Conservation (phyloP, 2,797 vertebrate genomes). For the Fringilla coelebs region DNA sequence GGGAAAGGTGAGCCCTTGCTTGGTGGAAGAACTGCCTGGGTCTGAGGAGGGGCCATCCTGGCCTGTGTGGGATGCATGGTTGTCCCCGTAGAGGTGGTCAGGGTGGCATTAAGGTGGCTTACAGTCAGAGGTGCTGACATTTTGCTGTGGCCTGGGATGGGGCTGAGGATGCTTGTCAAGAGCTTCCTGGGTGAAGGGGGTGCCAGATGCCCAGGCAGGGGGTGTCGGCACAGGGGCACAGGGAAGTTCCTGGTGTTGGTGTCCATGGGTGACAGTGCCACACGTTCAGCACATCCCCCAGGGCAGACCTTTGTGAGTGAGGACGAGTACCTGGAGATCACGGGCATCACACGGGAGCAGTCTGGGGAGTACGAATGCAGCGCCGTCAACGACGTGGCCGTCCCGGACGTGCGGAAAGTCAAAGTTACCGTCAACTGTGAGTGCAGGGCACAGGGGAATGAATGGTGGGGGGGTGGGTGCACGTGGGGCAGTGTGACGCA, state of each 20-base stretch:
- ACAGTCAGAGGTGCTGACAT: background rate
- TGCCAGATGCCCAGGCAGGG: background rate
- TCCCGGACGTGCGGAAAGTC: constrained; percentile 86
- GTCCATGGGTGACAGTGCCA: background rate
- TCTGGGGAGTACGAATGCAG: constrained; percentile 95
- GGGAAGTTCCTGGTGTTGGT: background rate
- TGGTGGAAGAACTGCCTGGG: rapidly evolving
- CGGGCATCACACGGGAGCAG: constrained; percentile 90
- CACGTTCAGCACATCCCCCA: constrained; percentile 7
- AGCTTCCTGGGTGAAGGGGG: background rate
- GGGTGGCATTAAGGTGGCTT: rapidly evolving
- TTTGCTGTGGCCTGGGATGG: rapidly evolving
- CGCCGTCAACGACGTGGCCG: constrained; percentile 89
- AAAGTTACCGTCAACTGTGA: constrained; percentile 96
- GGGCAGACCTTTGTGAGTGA: constrained; percentile 87
- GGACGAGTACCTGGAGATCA: constrained; percentile 92
- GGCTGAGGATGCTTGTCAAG: background rate
- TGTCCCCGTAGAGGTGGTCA: rapidly evolving
- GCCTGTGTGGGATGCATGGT: rapidly evolving
- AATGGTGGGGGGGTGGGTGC: rapidly evolving
- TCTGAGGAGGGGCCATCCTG: too few species aligned
- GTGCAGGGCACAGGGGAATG: background rate
- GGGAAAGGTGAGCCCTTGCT: constrained; percentile 80
- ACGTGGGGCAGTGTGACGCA: rapidly evolving
- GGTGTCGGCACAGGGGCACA: rapidly evolving